A percentile compares a stretch with the other conserved stretches of the same genome.
Evolutionary conservation across 1,140 invertebrate species (phyloP).

Genomic region (Bursaphelenchus mucronatus): DNA sequence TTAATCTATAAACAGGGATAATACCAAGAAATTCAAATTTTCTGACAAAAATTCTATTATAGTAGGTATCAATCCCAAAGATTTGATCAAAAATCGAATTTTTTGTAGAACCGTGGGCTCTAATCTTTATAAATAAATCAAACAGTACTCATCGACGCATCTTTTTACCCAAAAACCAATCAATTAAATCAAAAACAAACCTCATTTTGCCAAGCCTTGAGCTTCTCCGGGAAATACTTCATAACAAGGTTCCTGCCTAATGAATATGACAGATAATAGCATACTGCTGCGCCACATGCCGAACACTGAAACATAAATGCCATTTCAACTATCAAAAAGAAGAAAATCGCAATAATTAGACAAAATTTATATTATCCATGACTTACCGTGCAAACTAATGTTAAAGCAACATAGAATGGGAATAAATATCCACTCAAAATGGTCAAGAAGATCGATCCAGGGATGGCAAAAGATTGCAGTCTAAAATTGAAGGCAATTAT

Average conservation of each 20-base stretch:
- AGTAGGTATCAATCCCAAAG: neutral
- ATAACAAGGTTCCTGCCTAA: slow-evolving; percentile 78
- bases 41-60: slow-evolving; percentile 12
- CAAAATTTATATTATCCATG: slow-evolving; percentile 12
- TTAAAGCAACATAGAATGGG: slow-evolving; percentile 80
- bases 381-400: slow-evolving; percentile 78
- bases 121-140: slow-evolving; percentile 10
- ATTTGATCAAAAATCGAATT: neutral
- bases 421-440: slow-evolving; percentile 96
- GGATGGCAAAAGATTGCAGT: slow-evolving; percentile 98
- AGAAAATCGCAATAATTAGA: slow-evolving; percentile 22
- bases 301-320: slow-evolving; percentile 70
- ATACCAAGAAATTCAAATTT: slow-evolving; percentile 30
- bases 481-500: slow-evolving; percentile 64
- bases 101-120: neutral
- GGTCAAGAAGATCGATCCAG: slow-evolving; percentile 93
- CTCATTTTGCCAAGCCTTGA: slow-evolving; percentile 76
- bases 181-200: slow-evolving; percentile 64
- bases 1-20: slow-evolving; percentile 66
- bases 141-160: slow-evolving; percentile 16
- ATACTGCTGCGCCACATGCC: slow-evolving; percentile 86
- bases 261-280: slow-evolving; percentile 84
- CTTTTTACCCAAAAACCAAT: slow-evolving; percentile 1
- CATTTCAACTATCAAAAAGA: slow-evolving; percentile 5
- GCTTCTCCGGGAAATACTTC: slow-evolving; percentile 82